Evolutionary conservation across 2,113 vertebrate species (phyloP).

Genomic region (Petaurus breviceps): DNA sequence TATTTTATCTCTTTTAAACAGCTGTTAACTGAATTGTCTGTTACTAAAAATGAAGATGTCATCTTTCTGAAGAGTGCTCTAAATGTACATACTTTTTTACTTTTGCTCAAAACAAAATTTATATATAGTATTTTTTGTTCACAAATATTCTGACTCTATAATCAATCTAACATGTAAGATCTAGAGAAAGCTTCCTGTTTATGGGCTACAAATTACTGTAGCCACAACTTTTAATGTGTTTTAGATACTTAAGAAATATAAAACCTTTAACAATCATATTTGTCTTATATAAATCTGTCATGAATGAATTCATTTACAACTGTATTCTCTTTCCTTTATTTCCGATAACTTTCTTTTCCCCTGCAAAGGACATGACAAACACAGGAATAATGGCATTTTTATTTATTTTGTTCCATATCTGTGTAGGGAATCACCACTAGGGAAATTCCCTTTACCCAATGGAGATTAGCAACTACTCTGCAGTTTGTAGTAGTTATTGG

Average conservation of each 20-base stretch:
- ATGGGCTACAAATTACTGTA: not conserved
- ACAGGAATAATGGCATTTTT: not conserved
- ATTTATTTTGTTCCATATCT: not conserved
- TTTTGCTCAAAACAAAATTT: not conserved
- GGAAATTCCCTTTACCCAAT: not conserved
- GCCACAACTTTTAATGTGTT: not conserved
- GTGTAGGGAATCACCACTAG: not conserved
- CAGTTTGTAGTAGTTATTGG: not conserved
- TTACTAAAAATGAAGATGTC: not conserved
- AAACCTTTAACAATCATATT: not conserved
- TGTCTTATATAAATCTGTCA: not conserved
- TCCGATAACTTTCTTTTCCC: not conserved
- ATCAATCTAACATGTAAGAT: slow-evolving; percentile 12
- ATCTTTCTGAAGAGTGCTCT: not conserved
- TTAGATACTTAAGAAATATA: slow-evolving; percentile 34
- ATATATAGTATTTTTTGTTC: not conserved
- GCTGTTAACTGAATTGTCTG: not conserved
- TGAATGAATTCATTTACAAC: not conserved
- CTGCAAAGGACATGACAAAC: not conserved
- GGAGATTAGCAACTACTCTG: not conserved
- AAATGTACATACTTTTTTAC: not conserved
- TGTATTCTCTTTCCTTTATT: not conserved
- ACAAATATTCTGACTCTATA: not conserved
- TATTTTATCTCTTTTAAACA: not conserved
- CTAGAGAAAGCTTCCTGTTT: not conserved